Base-by-base conservation (phyloP, 2,888 invertebrate species). In the Coelopa pilipes region DNA sequence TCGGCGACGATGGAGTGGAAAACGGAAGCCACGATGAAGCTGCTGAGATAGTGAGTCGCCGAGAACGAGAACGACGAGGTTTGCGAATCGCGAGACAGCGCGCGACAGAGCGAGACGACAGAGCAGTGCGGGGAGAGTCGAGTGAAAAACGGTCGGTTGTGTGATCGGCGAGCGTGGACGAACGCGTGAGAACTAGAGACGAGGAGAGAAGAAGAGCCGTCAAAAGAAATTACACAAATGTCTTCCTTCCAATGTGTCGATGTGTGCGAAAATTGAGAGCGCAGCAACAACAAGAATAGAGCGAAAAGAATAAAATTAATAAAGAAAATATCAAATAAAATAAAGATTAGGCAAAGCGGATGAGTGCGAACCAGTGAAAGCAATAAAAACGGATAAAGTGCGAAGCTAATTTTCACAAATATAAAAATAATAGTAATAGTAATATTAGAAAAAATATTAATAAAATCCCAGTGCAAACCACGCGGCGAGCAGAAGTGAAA, bases 211-310 rank as follows among this genome's bases (percentile, higher is more conserved):
- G 19, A 60, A 34, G 34, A 34, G 34, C 34, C 34, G 34, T 34
- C 4, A 34, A 68, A 65, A 49, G 70, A 46, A 17, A 49, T 68
- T 62, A 49, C 49, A 75, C 67, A 59, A 73, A 66, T 59, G 75
- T 75, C 75, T 75, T 75, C 73, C 75, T 68, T 57, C 50, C 57
- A 60, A 68, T 55, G 24, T 45, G 15, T 66, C 9, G 13, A 68
- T 57, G 13, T 72, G 50, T 50, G 66, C 50, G 62, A 63, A 73
- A 73, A 73, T 62, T 11, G 72, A 70, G 49, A 72, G 50, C 34
- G 46, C 60, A 72, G 49, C 53, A 69, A 67, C 72, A 70, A 70
- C 65, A 24, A 59, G 57, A 59, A 21, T 59, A 59, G 19, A 59
- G 57, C 70, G 24, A 13, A 47, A 55, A 17, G 15, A 55, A 49